phyloP scores from a whole-genome alignment of 2,888 invertebrate genomes.

The Deilephila elpenor region DNA sequence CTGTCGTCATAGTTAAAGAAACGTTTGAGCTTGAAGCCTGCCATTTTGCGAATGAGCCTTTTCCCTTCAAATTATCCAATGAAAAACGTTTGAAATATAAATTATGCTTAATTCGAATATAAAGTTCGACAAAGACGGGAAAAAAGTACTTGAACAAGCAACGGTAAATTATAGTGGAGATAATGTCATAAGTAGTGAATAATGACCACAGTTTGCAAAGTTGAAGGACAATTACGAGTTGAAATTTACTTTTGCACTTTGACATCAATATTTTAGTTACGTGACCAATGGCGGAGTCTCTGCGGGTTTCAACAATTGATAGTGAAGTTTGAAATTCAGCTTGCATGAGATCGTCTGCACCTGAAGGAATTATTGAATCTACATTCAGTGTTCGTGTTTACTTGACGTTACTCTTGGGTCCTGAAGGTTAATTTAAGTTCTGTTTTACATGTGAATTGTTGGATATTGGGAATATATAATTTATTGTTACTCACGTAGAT shows the following conservation, averaged over 20 bases:
- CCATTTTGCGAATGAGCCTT: slow-evolving; percentile 53
- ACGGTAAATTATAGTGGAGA: slow-evolving; percentile 37
- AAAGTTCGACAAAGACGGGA: slow-evolving; percentile 23
- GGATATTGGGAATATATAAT: neutral
- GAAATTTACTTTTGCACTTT: slow-evolving; percentile 28
- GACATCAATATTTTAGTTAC: slow-evolving; percentile 23
- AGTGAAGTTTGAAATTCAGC: slow-evolving; percentile 14
- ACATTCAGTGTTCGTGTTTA: neutral
- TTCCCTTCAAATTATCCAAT: neutral
- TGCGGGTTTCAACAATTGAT: slow-evolving; percentile 12
- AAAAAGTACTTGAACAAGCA: slow-evolving; percentile 36
- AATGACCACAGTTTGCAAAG: slow-evolving; percentile 37
- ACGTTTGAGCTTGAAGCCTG: slow-evolving; percentile 27
- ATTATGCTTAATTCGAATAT: neutral
- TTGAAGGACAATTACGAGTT: slow-evolving; percentile 38
- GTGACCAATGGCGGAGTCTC: slow-evolving; percentile 7
- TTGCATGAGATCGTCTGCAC: slow-evolving; percentile 18
- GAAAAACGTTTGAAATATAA: neutral
- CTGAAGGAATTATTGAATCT: slow-evolving; percentile 20
- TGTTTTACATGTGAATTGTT: neutral
- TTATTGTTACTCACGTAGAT: no score
- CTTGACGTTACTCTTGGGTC: neutral
- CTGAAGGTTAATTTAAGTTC: neutral
- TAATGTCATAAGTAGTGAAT: slow-evolving; percentile 40
- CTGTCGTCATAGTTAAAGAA: slow-evolving; percentile 39